Evolutionary conservation across 2,113 vertebrate species (phyloP).

Genomic region (Paraplagusia blochii): DNA sequence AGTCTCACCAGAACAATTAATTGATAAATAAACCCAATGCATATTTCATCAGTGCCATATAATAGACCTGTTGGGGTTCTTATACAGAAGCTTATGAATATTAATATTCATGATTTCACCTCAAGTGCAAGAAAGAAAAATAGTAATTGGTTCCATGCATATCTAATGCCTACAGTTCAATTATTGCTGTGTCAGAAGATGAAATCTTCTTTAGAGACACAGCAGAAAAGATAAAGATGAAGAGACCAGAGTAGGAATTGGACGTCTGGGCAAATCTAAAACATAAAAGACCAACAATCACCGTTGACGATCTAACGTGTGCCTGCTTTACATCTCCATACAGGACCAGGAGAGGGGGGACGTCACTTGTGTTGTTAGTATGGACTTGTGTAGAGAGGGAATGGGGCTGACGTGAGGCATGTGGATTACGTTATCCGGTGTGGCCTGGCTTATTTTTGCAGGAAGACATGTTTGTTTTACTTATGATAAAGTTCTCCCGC

Average conservation of each 20-base stretch:
- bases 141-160: slow-evolving; percentile 31
- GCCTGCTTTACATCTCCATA: slow-evolving; percentile 37
- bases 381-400: slow-evolving; percentile 15
- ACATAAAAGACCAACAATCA: slow-evolving; percentile 13
- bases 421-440: slow-evolving; percentile 42
- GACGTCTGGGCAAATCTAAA: slow-evolving; percentile 1
- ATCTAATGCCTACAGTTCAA: slow-evolving; percentile 24
- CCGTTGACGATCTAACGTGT: slow-evolving; percentile 34
- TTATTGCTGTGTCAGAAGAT: slow-evolving; percentile 6
- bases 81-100: slow-evolving; percentile 30
- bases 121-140: slow-evolving; percentile 24
- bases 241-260: slow-evolving; percentile 1
- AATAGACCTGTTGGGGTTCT: slow-evolving; percentile 40
- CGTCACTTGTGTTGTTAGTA: slow-evolving; percentile 13
- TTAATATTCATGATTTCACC: slow-evolving; percentile 47
- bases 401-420: slow-evolving; percentile 3
- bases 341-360: slow-evolving; percentile 8
- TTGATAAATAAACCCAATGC: slow-evolving; percentile 43
- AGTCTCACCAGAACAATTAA: slow-evolving; percentile 44
- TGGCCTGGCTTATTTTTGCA: slow-evolving; percentile 43
- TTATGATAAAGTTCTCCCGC: slow-evolving; percentile 49
- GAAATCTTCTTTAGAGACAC: slow-evolving; percentile 11
- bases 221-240: not conserved
- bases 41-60: slow-evolving; percentile 57
- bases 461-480: slow-evolving; percentile 56